Base-by-base conservation (phyloP, 2,797 vertebrate genomes). In the Phaenicophaeus curvirostris region DNA sequence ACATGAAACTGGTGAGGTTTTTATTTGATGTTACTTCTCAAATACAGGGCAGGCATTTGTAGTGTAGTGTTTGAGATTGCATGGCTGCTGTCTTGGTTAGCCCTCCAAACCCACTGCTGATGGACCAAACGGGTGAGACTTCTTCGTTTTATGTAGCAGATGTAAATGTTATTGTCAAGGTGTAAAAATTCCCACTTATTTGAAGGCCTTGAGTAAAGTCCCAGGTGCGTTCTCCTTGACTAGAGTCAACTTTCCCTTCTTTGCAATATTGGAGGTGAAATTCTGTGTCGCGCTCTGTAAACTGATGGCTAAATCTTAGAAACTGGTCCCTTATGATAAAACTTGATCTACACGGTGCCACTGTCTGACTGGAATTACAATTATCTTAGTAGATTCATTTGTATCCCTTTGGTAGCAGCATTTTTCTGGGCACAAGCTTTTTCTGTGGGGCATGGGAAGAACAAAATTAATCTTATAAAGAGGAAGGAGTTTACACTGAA, bases 381-480 rank as follows among this genome's bases (percentile, higher is more conserved):
- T 96, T 94, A 96, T 95, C 93, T 93, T 93, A 96, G 89, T 96
- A 96, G 77, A 93, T 88, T 94, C 83, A 96, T 96, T 96, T 95
- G 80, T 96, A 95, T 96, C 94, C 58, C 39, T 96, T 93, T 89
- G 91, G 74, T 82, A 96, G 80, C 71, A 82, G 92, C 53, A 92
- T 94, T 94, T 90, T 90, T 90, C 80, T 94, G 93, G 95, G 85
- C 67, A 95, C 63, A 88, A 31, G 67, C 5, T 76, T 93, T 80
- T 95, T 95, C 72, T 87, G 55, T 95, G 87, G 85, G 57, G 86
- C 95, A 93, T 90, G 83, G 93, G 77, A 96, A 89, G 87, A 91
- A 94, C 83, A 91, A 89, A 95, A 96, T 96, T 96, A 97, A 96
- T 94, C 89, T 96, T 88, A 96, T 95, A 96, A 97, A 96, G 79